Base-by-base conservation (phyloP, 1,140 invertebrate genomes). In the Copidosoma floridanum region DNA sequence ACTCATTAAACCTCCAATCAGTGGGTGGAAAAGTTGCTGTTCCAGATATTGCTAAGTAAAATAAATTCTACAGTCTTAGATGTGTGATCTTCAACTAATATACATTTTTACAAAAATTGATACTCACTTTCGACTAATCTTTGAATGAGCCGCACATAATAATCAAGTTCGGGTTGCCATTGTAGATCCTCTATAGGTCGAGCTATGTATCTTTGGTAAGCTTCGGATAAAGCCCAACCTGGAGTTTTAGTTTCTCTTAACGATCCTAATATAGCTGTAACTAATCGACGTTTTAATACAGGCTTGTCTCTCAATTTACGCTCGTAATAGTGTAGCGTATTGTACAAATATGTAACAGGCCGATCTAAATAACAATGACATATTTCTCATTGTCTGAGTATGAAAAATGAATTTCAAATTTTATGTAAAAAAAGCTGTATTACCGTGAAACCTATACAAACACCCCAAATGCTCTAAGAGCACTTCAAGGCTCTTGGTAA, bases 1-100 rank as follows among this genome's bases (percentile, higher is more conserved):
- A 98, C 78, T 98, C 96, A 74, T 96, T 97, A 72, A 98, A 98
- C 32, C 95, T 83, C 95, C 95, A 98, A 72, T 98, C 95, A 2
- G 90, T 92, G 8, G 87, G 85, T n/a, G 91, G 91, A 65, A 95
- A 95, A 32, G 91, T 85, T 12, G 87, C 85, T 46, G 88, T 88
- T 1, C 92, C 91, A 35, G 83, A 86, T 81, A 93, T 89, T 11
- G 90, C 90, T 91, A 66, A 68, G 67, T 24, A 57, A 29, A n/a
- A 40, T 37, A 26, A 44, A 32, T n/a, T 14, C 16, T n/a, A n/a
- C n/a, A n/a, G n/a, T n/a, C n/a, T n/a, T n/a, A n/a, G n/a, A n/a
- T n/a, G n/a, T 40, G 14, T 26, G 23, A 51, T 37, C 43, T 20
- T 23, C 20, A 40, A 7, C 3, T 32, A 2, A 43, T 21, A 53